Evolutionary conservation across 1,140 invertebrate genomes (phyloP).

Genomic region (Anastrepha obliqua): DNA sequence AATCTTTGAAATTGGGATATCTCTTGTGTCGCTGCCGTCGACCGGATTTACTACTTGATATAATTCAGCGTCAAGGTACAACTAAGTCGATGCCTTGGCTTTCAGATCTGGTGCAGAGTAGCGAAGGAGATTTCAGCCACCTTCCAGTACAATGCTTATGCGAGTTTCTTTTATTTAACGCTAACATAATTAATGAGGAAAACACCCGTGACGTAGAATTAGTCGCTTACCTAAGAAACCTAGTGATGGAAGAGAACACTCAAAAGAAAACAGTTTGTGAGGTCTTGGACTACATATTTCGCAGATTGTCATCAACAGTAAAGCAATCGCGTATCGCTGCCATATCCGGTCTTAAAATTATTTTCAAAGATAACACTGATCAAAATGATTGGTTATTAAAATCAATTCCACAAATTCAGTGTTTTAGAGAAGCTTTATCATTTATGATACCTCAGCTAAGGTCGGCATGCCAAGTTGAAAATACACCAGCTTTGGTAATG

Average conservation of each 20-base stretch:
- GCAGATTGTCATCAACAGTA: slow-evolving; percentile 89
- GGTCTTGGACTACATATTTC: slow-evolving; percentile 93
- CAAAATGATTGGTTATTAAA: slow-evolving; percentile 85
- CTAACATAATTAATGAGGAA: slow-evolving; percentile 68
- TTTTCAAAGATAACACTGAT: slow-evolving; percentile 74
- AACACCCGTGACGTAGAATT: slow-evolving; percentile 80
- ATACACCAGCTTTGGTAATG: slow-evolving; percentile 87
- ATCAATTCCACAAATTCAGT: slow-evolving; percentile 83
- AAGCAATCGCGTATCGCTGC: slow-evolving; percentile 85
- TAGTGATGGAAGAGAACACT: slow-evolving; percentile 79
- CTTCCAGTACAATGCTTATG: slow-evolving; percentile 96
- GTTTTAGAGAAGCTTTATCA: slow-evolving; percentile 81
- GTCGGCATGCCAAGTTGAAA: slow-evolving; percentile 93
- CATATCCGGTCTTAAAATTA: slow-evolving; percentile 80
- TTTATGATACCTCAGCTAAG: slow-evolving; percentile 83
- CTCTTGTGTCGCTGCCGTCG: slow-evolving; percentile 91
- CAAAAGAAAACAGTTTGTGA: slow-evolving; percentile 82
- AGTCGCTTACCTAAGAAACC: slow-evolving; percentile 83
- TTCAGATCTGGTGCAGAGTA: slow-evolving; percentile 93
- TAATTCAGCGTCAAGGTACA: slow-evolving; percentile 91
- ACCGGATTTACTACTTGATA: slow-evolving; percentile 94
- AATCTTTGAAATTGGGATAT: slow-evolving; percentile 89
- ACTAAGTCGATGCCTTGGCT: slow-evolving; percentile 97
- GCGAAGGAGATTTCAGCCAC: slow-evolving; percentile 79
- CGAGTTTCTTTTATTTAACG: slow-evolving; percentile 92